phyloP scores from a whole-genome alignment of 2,797 vertebrate species.

The Esox lucius region DNA sequence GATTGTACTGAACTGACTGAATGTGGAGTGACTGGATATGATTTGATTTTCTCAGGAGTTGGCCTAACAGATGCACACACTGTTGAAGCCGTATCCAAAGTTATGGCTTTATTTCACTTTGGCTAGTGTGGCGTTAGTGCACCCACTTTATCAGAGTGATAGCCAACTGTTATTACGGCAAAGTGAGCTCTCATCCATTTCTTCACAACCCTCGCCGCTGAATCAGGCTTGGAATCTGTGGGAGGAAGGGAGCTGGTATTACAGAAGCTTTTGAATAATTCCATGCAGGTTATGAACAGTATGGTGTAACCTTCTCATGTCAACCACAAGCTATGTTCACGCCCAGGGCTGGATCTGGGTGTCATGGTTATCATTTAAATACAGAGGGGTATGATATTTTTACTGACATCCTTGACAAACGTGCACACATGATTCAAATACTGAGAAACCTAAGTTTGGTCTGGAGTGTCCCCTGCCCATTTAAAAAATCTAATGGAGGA shows the following conservation, averaged over 20 bases:
- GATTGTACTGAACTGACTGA: background rate
- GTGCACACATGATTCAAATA: too few species aligned
- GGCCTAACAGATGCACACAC: conserved; percentile 26
- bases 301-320: background rate
- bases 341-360: background rate
- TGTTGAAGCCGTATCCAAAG: conserved; percentile 30
- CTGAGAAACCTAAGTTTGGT: too few species aligned
- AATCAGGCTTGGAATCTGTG: conserved; percentile 43
- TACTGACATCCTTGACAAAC: too few species aligned
- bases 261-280: conserved; percentile 21
- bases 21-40: background rate
- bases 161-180: conserved; percentile 54
- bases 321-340: background rate
- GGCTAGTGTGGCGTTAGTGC: conserved; percentile 20
- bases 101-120: conserved; percentile 44
- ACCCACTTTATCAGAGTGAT: conserved; percentile 46
- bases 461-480: too few species aligned
- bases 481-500: too few species aligned
- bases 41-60: conserved; percentile 10
- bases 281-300: background rate
- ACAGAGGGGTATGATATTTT: background rate
- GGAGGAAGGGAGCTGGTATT: conserved; percentile 30
- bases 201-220: conserved; percentile 27
- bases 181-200: conserved; percentile 26
- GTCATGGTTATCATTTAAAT: background rate